Evolutionary conservation across 2,797 vertebrate species (phyloP).

Genomic region (Lepus townsendii): DNA sequence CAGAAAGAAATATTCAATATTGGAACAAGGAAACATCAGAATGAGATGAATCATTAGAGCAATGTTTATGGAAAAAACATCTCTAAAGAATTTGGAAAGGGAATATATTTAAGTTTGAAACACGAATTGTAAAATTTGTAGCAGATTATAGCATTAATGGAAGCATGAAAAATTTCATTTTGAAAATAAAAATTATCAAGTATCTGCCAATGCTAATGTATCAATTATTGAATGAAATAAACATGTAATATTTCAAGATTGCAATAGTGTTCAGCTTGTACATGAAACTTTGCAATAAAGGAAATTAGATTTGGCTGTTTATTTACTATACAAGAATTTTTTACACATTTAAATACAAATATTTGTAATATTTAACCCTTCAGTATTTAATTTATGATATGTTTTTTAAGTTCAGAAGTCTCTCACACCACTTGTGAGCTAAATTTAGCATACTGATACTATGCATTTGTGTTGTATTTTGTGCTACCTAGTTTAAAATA

Average conservation of each 20-base stretch:
- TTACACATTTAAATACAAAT: neutral
- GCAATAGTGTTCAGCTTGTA: neutral
- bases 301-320: neutral
- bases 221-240: neutral
- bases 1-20: neutral
- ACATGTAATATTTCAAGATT: neutral
- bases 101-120: neutral
- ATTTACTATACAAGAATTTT: neutral
- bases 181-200: slow-evolving; percentile 28
- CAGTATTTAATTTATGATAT: neutral
- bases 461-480: neutral
- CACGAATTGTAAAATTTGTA: neutral
- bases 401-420: neutral
- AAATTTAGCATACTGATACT: neutral
- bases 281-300: neutral
- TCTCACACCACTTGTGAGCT: neutral
- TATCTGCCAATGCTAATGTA: neutral
- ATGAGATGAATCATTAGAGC: neutral
- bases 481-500: neutral
- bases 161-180: neutral
- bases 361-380: neutral
- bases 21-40: neutral
- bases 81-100: neutral
- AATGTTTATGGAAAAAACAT: neutral
- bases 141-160: neutral